Evolutionary conservation across 2,888 invertebrate genomes (phyloP).

Genomic region (Epirrhoe tristata): DNA sequence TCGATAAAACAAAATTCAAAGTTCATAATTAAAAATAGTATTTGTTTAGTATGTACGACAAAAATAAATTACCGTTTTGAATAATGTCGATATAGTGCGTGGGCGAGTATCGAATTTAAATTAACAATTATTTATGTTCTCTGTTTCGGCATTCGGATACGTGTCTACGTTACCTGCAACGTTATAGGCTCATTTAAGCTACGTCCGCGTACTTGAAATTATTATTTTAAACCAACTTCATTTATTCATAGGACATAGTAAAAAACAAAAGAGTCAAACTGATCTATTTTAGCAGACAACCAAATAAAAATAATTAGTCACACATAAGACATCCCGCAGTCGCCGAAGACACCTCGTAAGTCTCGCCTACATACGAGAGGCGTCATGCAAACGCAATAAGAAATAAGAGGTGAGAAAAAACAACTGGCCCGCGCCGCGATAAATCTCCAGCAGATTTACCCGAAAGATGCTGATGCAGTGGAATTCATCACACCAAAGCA

Average conservation of each 20-base stretch:
- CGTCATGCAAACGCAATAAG: constrained; percentile 64
- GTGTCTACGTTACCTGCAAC: constrained; percentile 51
- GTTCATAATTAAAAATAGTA: constrained; percentile 35
- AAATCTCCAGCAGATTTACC: constrained; percentile 65
- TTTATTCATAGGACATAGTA: not conserved
- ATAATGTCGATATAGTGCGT: constrained; percentile 66
- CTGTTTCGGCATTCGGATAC: constrained; percentile 66
- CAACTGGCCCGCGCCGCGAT: constrained; percentile 56
- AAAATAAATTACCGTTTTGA: constrained; percentile 60
- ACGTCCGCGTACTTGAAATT: constrained; percentile 60
- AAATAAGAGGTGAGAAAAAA: constrained; percentile 65
- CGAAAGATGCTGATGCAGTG: constrained; percentile 65
- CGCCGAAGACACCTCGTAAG: constrained; percentile 54
- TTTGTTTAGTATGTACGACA: constrained; percentile 46
- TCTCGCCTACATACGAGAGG: constrained; percentile 63
- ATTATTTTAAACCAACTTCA: not conserved
- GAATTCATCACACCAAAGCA: constrained; percentile 52
- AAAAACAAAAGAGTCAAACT: not conserved
- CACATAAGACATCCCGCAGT: constrained; percentile 61
- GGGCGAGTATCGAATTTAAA: constrained; percentile 76
- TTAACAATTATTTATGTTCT: constrained; percentile 74
- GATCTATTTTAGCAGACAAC: not conserved
- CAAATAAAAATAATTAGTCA: constrained; percentile 61
- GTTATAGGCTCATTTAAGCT: constrained; percentile 65
- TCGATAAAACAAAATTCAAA: constrained; percentile 49